Evolutionary conservation across 1,140 invertebrate species (phyloP), one percentile per base, ranked within the genome.

Genomic region (Bombus sylvicola): DNA sequence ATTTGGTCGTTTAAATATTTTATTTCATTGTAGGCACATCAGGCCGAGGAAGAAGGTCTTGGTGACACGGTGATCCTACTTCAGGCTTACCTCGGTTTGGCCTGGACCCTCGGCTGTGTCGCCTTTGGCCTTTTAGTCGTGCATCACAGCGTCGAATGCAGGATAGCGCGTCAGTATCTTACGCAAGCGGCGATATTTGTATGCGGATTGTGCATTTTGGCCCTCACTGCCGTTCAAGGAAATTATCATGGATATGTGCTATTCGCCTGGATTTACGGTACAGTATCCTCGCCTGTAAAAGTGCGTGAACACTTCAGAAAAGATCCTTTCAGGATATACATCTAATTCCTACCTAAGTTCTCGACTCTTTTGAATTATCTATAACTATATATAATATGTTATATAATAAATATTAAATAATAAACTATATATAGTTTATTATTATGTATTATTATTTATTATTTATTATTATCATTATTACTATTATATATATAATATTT

Each of bases 151-250:
- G 97, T 97, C 22, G 98, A 98, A 92, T 98, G 98, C 92, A 96
- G 97, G 71, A 98, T 98, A 73, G 98, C 97, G 0, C 95, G 98
- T 39, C 98, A 98, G 92, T 98, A 98, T 93, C 96, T 98, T 0
- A 98, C 97, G 74, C 97, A 97, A 94, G 97, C 97, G 3, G 97
- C 97, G 9, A 96, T 97, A 28, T 97, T 97, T 90, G 97, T 97
- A 94, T 98, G 97, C 94, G 97, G 96, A n/a, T 95, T 97, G 15
- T 97, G 97, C 34, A 97, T 98, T 18, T 95, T 98, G 88, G 97
- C 98, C 5, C 96, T 98, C n/a, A 98, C 98, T 9, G 97, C 97
- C 1, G 97, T 98, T 34, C 97, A 98, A 90, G 97, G 97, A 37
- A 97, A 97, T 88, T 97, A 97, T 89, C 96, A 97, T 87, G 97